phyloP scores from a whole-genome alignment of 2,113 vertebrate genomes.

The Potamarius usumacintae region DNA sequence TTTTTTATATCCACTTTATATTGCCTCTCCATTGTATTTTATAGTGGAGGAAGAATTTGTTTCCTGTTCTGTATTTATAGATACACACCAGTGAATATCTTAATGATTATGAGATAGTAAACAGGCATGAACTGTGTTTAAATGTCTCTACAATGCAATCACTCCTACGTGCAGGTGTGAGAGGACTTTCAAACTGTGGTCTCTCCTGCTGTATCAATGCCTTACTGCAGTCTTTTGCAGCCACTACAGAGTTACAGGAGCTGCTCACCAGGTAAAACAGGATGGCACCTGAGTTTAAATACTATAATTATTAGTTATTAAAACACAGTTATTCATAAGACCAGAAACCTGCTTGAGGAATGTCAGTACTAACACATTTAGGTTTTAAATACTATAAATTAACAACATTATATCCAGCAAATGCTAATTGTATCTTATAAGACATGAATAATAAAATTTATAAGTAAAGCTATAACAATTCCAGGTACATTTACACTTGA shows the following conservation, averaged over 20 bases:
- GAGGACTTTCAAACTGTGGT: conserved; percentile 65
- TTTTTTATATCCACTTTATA: neutral
- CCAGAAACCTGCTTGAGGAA: neutral
- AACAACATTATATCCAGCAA: neutral
- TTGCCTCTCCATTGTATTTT: neutral
- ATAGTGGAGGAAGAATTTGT: neutral
- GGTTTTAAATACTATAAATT: neutral
- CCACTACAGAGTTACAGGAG: conserved; percentile 65
- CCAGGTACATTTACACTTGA: neutral
- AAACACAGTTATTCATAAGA: neutral
- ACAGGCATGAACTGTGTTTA: neutral
- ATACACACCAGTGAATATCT: neutral
- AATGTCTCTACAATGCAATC: neutral
- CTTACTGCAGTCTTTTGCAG: conserved; percentile 69
- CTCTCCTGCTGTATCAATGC: conserved; percentile 73
- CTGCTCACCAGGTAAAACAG: conserved; percentile 62
- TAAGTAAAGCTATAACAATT: neutral
- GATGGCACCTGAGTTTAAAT: neutral
- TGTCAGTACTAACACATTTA: neutral
- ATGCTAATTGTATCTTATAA: neutral
- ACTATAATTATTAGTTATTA: neutral
- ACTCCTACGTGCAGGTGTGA: conserved; percentile 53
- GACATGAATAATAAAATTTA: neutral
- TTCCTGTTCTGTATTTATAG: neutral
- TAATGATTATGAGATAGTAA: neutral